A percentile compares a stretch with the other conserved stretches of the same genome.
Conservation (phyloP, 2,888 invertebrate genomes). For the Tryphoninae sp. region DNA sequence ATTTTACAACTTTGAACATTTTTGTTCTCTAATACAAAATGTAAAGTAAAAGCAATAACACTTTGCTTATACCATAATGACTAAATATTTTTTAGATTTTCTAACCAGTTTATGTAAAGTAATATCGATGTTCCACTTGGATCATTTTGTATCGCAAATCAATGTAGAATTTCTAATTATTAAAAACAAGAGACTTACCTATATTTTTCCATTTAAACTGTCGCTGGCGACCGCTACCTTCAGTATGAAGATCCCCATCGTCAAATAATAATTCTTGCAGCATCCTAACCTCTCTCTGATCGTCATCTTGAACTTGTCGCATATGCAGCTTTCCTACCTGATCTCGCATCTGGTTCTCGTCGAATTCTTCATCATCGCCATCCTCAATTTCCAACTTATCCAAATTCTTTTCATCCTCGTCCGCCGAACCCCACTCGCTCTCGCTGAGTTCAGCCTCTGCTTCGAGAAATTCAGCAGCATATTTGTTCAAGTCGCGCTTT, state of each 20-base stretch:
- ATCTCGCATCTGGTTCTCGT: slow-evolving; percentile 88
- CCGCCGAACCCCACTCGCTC: slow-evolving; percentile 94
- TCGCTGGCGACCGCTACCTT: slow-evolving; percentile 88
- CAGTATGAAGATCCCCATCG: slow-evolving; percentile 92
- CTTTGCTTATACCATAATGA: too few relatives aligned
- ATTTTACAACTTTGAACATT: too few relatives aligned
- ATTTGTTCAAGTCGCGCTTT: slow-evolving; percentile 80
- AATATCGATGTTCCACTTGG: not conserved
- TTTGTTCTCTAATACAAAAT: too few relatives aligned
- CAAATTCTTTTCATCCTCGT: slow-evolving; percentile 91
- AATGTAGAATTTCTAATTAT: not conserved
- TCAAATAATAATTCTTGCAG: slow-evolving; percentile 94
- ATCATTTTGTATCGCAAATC: not conserved
- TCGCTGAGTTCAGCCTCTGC: slow-evolving; percentile 96
- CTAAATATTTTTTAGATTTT: too few relatives aligned
- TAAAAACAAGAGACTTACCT: slow-evolving; percentile 80
- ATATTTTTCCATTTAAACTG: slow-evolving; percentile 94
- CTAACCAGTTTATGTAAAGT: too few relatives aligned
- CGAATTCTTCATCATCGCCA: slow-evolving; percentile 92
- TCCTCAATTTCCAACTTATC: slow-evolving; percentile 92
- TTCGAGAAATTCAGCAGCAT: slow-evolving; percentile 90
- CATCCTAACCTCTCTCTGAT: slow-evolving; percentile 91
- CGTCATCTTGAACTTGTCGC: slow-evolving; percentile 93
- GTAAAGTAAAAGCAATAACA: too few relatives aligned
- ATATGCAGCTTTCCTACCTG: slow-evolving; percentile 94